A percentile compares a stretch with the other conserved stretches of the same genome.
phyloP scores from a whole-genome alignment of 2,888 invertebrate species.

The Cheilosia impressa region DNA sequence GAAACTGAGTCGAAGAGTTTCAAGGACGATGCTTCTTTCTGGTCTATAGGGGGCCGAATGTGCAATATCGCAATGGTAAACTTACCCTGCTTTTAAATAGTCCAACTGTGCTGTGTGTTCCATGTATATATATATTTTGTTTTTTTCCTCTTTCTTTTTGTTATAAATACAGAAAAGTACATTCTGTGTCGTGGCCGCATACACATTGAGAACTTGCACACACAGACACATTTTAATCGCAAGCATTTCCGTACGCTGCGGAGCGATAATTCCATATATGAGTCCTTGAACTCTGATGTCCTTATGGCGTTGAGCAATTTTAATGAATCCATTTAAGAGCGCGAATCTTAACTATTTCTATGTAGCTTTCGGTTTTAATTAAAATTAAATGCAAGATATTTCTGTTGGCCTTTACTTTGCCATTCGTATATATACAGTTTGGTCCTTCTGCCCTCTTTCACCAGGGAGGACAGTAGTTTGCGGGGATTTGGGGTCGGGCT shows the following conservation, averaged over 20 bases:
- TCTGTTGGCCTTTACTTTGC: conserved; percentile 32
- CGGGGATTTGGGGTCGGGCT: conserved; percentile 38
- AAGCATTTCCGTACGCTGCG: conserved; percentile 56
- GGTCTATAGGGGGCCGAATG: conserved; percentile 30
- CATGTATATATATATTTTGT: not conserved
- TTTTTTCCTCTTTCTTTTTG: conserved; percentile 25
- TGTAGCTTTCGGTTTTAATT: conserved; percentile 70
- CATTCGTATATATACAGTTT: conserved; percentile 3
- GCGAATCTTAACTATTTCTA: conserved; percentile 62
- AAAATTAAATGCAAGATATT: conserved; percentile 67
- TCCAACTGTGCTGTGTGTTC: conserved; percentile 28
- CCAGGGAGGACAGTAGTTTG: not conserved
- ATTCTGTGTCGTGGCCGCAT: not conserved
- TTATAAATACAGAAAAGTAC: conserved; percentile 32
- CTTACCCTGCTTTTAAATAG: conserved; percentile 54
- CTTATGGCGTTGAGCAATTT: conserved; percentile 68
- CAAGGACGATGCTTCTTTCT: conserved; percentile 62
- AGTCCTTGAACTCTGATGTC: conserved; percentile 73
- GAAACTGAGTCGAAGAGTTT: conserved; percentile 62
- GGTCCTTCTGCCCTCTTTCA: conserved; percentile 17
- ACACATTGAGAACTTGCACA: not conserved
- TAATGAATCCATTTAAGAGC: conserved; percentile 74
- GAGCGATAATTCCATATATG: conserved; percentile 55
- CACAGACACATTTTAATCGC: conserved; percentile 46
- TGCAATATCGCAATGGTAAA: conserved; percentile 53